A percentile compares a stretch with the other conserved stretches of the same genome.
Conservation (phyloP, 1,140 invertebrate species). For the Conus ventricosus region DNA sequence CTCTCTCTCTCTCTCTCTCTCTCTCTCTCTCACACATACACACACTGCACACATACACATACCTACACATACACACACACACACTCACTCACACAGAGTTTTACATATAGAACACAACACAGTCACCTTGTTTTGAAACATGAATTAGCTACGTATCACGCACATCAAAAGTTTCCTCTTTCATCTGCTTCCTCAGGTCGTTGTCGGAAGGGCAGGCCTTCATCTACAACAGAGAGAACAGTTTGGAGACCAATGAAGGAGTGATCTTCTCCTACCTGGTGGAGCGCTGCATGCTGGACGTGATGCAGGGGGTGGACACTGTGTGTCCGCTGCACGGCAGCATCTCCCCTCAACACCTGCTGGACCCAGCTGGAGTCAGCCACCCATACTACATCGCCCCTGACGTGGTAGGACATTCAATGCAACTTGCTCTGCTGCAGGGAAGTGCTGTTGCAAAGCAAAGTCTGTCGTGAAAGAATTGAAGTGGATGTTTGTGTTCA, state of each 20-base stretch:
- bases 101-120: too few species aligned
- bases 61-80: too few species aligned
- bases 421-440: neutral
- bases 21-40: too few species aligned
- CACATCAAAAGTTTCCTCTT: too few species aligned
- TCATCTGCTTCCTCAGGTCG: neutral
- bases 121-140: too few species aligned
- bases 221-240: constrained; percentile 43
- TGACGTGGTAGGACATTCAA: constrained; percentile 81
- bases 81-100: too few species aligned
- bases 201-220: constrained; percentile 46
- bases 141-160: too few species aligned
- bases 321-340: constrained; percentile 66
- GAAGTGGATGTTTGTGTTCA: too few species aligned
- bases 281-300: constrained; percentile 95
- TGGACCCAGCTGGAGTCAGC: constrained; percentile 80
- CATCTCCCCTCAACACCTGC: constrained; percentile 62
- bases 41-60: too few species aligned
- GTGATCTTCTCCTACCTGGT: constrained; percentile 81
- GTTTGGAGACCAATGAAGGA: constrained; percentile 36
- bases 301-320: constrained; percentile 79
- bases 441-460: neutral
- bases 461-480: too few species aligned
- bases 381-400: constrained; percentile 88
- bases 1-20: too few species aligned